Conservation (phyloP, 2,797 vertebrate genomes). For the Tachyglossus aculeatus region DNA sequence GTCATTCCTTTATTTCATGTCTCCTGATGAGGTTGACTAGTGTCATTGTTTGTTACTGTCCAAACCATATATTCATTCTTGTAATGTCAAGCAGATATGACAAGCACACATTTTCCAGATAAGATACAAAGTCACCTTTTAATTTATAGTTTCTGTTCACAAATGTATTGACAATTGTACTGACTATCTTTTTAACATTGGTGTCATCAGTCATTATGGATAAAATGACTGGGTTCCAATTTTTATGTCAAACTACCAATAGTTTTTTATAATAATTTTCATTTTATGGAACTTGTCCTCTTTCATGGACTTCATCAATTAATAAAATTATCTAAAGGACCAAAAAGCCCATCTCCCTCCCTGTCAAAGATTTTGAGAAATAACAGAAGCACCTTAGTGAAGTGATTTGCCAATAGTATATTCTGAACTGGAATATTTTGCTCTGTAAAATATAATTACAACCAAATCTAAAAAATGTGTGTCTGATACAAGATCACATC, state of each 20-base stretch:
- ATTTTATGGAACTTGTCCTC: conserved; percentile 56
- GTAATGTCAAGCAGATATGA: conserved; percentile 92
- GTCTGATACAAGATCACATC: conserved; percentile 14
- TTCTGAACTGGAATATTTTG: conserved; percentile 1
- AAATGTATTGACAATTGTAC: conserved; percentile 63
- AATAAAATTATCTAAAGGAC: neutral
- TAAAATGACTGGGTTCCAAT: conserved; percentile 40
- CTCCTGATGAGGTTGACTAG: conserved; percentile 89
- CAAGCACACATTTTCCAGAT: conserved; percentile 89
- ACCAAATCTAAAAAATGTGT: conserved; percentile 1
- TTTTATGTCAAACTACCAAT: conserved; percentile 54
- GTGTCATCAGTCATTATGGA: conserved; percentile 52
- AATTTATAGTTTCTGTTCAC: conserved; percentile 75
- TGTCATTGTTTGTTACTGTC: conserved; percentile 98
- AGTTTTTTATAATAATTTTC: conserved; percentile 63
- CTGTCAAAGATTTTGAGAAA: conserved; percentile 17
- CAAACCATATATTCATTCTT: conserved; percentile 84
- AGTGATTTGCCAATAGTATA: conserved; percentile 7
- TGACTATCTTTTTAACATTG: conserved; percentile 73
- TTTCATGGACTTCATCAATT: conserved; percentile 29
- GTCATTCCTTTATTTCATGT: conserved; percentile 89
- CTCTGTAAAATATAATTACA: conserved; percentile 22
- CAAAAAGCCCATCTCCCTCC: neutral
- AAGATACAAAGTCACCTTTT: conserved; percentile 94
- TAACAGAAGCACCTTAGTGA: conserved; percentile 36